Base-by-base conservation (phyloP, 2,888 invertebrate genomes). In the Pomacea canaliculata region DNA sequence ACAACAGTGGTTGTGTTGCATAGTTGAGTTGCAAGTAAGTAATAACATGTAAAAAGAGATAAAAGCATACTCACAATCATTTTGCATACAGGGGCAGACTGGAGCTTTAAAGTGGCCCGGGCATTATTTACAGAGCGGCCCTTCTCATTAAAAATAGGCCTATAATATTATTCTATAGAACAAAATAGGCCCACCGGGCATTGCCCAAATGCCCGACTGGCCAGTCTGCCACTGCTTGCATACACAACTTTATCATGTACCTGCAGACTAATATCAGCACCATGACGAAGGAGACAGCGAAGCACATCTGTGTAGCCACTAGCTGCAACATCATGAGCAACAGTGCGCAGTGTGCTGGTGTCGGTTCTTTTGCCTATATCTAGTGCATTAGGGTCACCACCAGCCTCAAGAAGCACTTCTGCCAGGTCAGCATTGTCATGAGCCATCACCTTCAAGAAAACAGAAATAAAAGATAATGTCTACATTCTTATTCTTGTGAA, bases 271-370 rank as follows among this genome's bases (percentile, higher is more conserved):
- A 76, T 70, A 65, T 78, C 76, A 48, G 78, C 71, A n/a, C 78
- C 78, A 37, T 78, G 59, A 23, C 72, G 63, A 48, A 78, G 56
- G 62, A 78, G 66, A 27, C 70, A 72, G 27, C 72, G 70, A 8
- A 78, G 71, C 23, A 70, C 76, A 19, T 72, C 62, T 18, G 69
- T 56, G 46, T 69, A 73, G 18, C 78, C 78, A 27, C 73, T 76
- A 37, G 63, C 76, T 7, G 78, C 78, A 16, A 78, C 78, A 63
- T 78, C 78, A 46, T 78, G 78, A 13, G 76, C 72, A 23, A 78
- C 73, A 18, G 78, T 78, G 18, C 78, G 76, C 7, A 69, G 51
- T 2, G 78, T 78, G 70, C 76, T 76, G 18, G 23, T 66, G 37
- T 10, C 74, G 62, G 56, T 62, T 66, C 67, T 46, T 65, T n/a